These are phyloP conservation scores for Arnoldichthys spilopterus DNA, from an alignment of 2,797 vertebrate species.

Conservation along the genomic window DNA sequence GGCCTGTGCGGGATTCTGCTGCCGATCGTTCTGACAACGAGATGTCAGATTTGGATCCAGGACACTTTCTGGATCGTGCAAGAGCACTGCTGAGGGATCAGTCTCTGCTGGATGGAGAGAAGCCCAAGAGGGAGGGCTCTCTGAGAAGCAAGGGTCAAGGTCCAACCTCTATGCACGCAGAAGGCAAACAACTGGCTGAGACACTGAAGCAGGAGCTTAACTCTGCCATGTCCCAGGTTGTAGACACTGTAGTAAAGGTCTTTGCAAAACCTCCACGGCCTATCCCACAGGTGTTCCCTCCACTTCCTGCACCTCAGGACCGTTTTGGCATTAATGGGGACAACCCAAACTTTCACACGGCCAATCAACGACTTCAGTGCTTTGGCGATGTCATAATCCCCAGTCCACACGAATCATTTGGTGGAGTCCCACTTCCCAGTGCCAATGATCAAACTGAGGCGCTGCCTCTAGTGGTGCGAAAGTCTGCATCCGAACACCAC, in stretches of 20 bases:
- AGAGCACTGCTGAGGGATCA: constrained; percentile 91
- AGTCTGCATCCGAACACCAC: constrained; percentile 88
- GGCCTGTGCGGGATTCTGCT: constrained; percentile 66
- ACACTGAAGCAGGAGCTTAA: constrained; percentile 97
- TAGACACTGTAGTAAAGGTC: constrained; percentile 98
- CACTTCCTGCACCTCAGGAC: constrained; percentile 91
- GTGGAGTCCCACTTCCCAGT: constrained; percentile 85
- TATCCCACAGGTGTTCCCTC: constrained; percentile 95
- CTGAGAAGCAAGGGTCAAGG: constrained; percentile 72
- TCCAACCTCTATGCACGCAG: constrained; percentile 85
- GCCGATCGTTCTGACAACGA: constrained; percentile 88
- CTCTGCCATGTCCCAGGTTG: constrained; percentile 96
- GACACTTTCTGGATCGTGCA: constrained; percentile 91
- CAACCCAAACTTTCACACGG: constrained; percentile 94
- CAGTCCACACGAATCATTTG: constrained; percentile 91
- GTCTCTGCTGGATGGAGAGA: constrained; percentile 83
- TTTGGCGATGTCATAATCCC: constrained; percentile 98
- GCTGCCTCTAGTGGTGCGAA: constrained; percentile 93
- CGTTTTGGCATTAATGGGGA: constrained; percentile 90
- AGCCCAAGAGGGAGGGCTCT: constrained; percentile 86
- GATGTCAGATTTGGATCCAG: constrained; percentile 92
- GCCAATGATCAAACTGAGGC: constrained; percentile 96
- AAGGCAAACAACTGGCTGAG: constrained; percentile 95
- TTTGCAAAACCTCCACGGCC: constrained; percentile 92
- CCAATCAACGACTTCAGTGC: constrained; percentile 95